Base-by-base conservation (phyloP, 2,888 invertebrate genomes). In the Andrena fulva region DNA sequence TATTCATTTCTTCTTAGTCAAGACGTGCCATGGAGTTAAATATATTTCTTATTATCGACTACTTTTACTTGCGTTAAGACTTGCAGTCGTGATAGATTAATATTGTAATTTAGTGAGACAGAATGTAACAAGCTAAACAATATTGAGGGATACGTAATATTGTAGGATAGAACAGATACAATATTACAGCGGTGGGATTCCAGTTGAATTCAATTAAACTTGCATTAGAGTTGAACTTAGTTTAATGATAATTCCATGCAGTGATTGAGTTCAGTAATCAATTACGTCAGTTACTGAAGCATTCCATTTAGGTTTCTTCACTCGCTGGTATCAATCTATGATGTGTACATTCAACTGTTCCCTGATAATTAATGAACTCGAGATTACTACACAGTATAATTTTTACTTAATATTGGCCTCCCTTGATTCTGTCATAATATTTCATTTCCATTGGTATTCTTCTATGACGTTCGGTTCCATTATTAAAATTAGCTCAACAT, bases 201-300 rank as follows among this genome's bases (percentile, higher is more conserved):
- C 2, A 59, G n/a, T 12, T 52, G 48, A 42, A 74, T 74, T 75
- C 75, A 52, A 78, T 75, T 67, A 54, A 74, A 67, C 52, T 29
- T 10, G 60, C 24, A 35, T 35, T 54, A 59, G 16, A 24, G 62
- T 20, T 50, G 8, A 66, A 66, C 35, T 42, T n/a, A 35, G 60
- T 74, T 67, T 67, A 78, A 67, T 29, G 60, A 50, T 67, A 74
- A 73, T 77, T 73, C n/a, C 20, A 6, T 16, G 8, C 33, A 27
- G 12, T 27, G 59, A 35, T 60, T 50, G 35, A 42, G 29, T 60
- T 29, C 60, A 52, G 67, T 50, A 60, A 60, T 77, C 56, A 59
- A 64, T 77, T 77, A 8, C 12, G 8, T 16, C 2, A 62, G 35
- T 67, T 59, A 29, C 20, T 27, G 33, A 60, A 52, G 52, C 24